These are phyloP conservation scores for Heliothis subflexa DNA, from an alignment of 1,140 invertebrate genomes.

Conservation along the genomic window DNA sequence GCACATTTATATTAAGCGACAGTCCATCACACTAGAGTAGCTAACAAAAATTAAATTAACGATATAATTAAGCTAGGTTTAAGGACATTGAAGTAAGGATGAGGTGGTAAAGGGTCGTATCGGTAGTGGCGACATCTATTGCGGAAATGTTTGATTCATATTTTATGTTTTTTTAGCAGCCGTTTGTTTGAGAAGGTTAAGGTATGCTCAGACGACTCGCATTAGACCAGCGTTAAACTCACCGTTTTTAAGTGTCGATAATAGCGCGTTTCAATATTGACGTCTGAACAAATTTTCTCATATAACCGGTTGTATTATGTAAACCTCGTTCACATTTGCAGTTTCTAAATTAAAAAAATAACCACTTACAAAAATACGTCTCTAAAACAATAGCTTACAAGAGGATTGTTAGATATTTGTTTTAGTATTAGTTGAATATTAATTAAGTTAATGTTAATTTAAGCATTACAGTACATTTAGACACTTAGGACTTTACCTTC, in stretches of 20 bases:
- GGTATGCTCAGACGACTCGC: no score
- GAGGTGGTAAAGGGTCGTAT: slow-evolving; percentile 41
- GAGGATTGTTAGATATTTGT: slow-evolving; percentile 10
- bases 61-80: slow-evolving; percentile 54
- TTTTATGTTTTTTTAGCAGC: slow-evolving; percentile 17
- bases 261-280: not conserved
- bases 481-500: slow-evolving; percentile 6
- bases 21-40: slow-evolving; percentile 65
- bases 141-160: slow-evolving; percentile 23
- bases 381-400: not conserved
- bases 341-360: slow-evolving; percentile 3
- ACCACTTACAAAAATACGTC: not conserved
- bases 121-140: slow-evolving; percentile 48
- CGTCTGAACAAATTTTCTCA: not conserved
- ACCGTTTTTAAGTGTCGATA: not conserved
- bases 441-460: slow-evolving; percentile 2
- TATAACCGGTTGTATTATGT: not conserved
- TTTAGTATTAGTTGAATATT: not conserved
- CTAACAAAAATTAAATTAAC: slow-evolving; percentile 60
- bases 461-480: slow-evolving; percentile 32
- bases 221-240: no score
- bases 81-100: slow-evolving; percentile 49
- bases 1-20: slow-evolving; percentile 58
- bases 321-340: slow-evolving; percentile 20
- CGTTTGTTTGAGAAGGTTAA: not conserved